Base-by-base conservation (phyloP, 2,888 invertebrate species). In the Lycocerus yunnanus region DNA sequence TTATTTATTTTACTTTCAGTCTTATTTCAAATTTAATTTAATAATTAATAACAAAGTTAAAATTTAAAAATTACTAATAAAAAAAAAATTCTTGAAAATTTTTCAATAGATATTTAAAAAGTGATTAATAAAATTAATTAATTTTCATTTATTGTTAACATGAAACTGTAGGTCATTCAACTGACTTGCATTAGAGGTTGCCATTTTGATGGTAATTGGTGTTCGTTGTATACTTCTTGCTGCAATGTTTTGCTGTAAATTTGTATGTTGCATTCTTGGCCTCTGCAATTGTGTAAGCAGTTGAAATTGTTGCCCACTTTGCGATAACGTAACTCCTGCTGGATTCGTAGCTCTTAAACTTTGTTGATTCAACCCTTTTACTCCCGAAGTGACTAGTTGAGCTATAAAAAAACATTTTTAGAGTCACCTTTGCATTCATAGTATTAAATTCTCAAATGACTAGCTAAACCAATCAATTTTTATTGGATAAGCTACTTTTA, bases 301-400 rank as follows among this genome's bases (percentile, higher is more conserved):
- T 77, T 87, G 87, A 80, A 86, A 85, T 66, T 85, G 85, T 75
- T 84, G 85, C 20, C 84, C 84, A 21, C 82, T 83, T 75, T 84
- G 85, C 20, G 85, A 78, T 60, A 85, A 77, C 24, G 86, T 84
- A 21, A 86, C 82, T n/a, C 84, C 83, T 27, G 84, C 81, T 16
- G 85, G 82, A 20, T 83, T 82, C 15, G 84, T 77, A 6, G 84
- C 82, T 73, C 86, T 81, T 61, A 86, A 78, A 65, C 80, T 81
- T 79, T 86, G 86, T 72, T 85, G 86, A 66, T 82, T 82, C 66
- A 86, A 74, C 15, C 89, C 91, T 86, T 92, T 93, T 84, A 92
- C 91, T 76, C 92, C 90, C 79, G 92, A 89, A 72, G 91, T 88
- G 87, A 93, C 91, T 83, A 93, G 87, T 87, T 93, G 91, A 81